Percentiles rank a stretch among this genome's conserved stretches.
phyloP scores from a whole-genome alignment of 2,797 vertebrate species.

The Brotula barbata region DNA sequence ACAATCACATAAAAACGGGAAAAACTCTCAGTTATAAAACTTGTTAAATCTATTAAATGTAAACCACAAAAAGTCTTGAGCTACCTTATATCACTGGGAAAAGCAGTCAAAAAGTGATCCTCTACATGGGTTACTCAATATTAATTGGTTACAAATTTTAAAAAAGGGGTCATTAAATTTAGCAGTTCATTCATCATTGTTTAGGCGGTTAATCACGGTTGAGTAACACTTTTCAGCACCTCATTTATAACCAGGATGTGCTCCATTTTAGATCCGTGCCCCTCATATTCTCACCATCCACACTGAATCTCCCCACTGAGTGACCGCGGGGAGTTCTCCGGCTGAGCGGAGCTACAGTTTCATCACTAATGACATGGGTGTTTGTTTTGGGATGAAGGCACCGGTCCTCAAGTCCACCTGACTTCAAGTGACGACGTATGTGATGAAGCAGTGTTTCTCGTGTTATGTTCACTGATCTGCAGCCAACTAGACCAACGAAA shows the following conservation, averaged over 20 bases:
- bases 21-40: too few species aligned
- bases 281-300: conserved; percentile 38
- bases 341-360: conserved; percentile 58
- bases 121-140: too few species aligned
- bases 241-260: conserved; percentile 57
- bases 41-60: too few species aligned
- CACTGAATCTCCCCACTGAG: conserved; percentile 39
- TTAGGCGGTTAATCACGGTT: conserved; percentile 44
- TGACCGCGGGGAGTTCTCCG: conserved; percentile 41
- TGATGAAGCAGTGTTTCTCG: conserved; percentile 45
- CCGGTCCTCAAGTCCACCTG: conserved; percentile 46
- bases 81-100: too few species aligned
- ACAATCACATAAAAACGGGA: too few species aligned
- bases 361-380: conserved; percentile 41
- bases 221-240: conserved; percentile 56
- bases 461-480: conserved; percentile 41
- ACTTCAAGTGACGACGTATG: conserved; percentile 56
- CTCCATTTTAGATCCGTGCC: conserved; percentile 50
- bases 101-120: too few species aligned
- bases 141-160: too few species aligned
- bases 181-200: too few species aligned
- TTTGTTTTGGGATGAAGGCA: conserved; percentile 63
- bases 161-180: too few species aligned
- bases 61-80: too few species aligned
- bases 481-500: conserved; percentile 25